A percentile compares a stretch with the other conserved stretches of the same genome.
phyloP scores from a whole-genome alignment of 2,797 vertebrate species.

The Spea hammondii region DNA sequence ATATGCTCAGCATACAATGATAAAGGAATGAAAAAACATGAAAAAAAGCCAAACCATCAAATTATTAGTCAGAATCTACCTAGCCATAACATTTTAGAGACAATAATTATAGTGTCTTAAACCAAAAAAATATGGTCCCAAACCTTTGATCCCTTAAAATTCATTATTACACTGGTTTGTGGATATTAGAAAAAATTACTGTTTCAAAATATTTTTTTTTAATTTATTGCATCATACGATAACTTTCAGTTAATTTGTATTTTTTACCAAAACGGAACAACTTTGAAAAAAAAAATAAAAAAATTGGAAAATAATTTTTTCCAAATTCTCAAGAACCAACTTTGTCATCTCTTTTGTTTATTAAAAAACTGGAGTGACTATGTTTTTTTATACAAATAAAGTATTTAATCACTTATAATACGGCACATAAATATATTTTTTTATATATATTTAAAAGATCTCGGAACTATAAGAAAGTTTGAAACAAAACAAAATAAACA shows the following conservation, averaged over 20 bases:
- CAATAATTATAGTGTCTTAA: slow-evolving; percentile 71
- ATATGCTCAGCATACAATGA: slow-evolving; percentile 70
- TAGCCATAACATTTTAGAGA: slow-evolving; percentile 60
- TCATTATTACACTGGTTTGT: background rate
- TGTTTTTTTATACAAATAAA: slow-evolving; percentile 61
- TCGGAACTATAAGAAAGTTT: slow-evolving; percentile 59
- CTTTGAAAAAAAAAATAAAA: background rate
- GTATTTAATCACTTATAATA: slow-evolving; percentile 73
- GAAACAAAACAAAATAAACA: slow-evolving; percentile 53
- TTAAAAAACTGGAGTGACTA: background rate
- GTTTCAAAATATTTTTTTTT: too few relatives aligned
- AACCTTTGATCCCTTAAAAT: background rate
- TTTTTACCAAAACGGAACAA: background rate
- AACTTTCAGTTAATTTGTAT: too few relatives aligned
- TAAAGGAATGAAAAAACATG: slow-evolving; percentile 56
- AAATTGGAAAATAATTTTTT: background rate
- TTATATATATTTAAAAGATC: slow-evolving; percentile 67
- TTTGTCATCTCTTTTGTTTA: background rate
- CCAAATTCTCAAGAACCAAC: background rate
- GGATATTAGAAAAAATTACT: background rate
- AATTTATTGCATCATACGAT: too few relatives aligned
- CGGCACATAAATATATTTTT: slow-evolving; percentile 71
- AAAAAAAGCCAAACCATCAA: slow-evolving; percentile 58
- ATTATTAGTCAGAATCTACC: slow-evolving; percentile 65
- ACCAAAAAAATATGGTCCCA: slow-evolving; percentile 45